Base-by-base conservation (phyloP, 2,113 vertebrate genomes). In the Philantomba maxwellii region DNA sequence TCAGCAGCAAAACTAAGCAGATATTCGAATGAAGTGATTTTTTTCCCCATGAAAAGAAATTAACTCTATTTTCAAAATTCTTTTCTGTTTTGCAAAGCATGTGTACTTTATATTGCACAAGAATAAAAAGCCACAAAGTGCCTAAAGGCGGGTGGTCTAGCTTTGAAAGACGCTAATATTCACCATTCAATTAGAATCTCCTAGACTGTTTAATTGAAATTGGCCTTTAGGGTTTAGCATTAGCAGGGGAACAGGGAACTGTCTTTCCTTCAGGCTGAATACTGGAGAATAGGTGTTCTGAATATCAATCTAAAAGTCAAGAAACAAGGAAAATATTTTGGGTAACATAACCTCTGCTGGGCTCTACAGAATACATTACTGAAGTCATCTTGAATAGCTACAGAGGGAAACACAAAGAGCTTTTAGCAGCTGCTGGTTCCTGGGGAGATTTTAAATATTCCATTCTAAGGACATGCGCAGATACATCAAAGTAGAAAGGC, bases 251-350 rank as follows among this genome's bases (percentile, higher is more conserved):
- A 75, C 16, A 93, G 51, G 87, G 87, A 78, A 78, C 33, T 81
- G 3, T 14, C 39, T 96, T 93, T 86, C 43, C 60, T 95, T 82
- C 89, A 95, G 82, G 66, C 60, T 64, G 53, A 95, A 43, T 53
- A 47, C 47, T 25, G n/a, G 33, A 39, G n/a, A 97, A 86, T 60
- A 3, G 91, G 87, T 1, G 1, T 28, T 97, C 94, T 96, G 3
- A 51, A 82, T n/a, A 70, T 64, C 55, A 66, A 86, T 87, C 96
- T 95, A 91, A 97, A 73, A 84, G 94, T 7, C 28, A 97, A 66
- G 3, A 77, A 90, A 19, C 25, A 78, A 93, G 91, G 95, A 84
- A 94, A 90, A 53, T 89, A 90, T 91, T 78, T 66, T 28, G 7
- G 82, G 57, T 83, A 92, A 51, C 16, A 39, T 30, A 62, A 77